phyloP scores from a whole-genome alignment of 2,113 vertebrate genomes.

The Burhinus bistriatus region DNA sequence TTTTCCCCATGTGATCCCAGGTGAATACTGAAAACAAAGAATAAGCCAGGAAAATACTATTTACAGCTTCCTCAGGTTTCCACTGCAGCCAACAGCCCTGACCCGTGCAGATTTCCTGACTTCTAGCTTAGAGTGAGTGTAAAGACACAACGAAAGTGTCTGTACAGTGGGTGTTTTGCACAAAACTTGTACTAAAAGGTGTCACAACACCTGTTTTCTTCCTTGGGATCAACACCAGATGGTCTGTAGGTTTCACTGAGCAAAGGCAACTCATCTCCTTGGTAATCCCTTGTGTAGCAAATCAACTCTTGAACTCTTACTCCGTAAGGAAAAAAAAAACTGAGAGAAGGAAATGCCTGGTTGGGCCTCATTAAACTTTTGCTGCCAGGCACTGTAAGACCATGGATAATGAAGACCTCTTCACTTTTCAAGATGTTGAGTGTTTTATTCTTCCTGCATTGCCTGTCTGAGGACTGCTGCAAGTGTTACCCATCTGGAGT shows the following conservation, averaged over 20 bases:
- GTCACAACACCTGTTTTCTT: constrained; percentile 26
- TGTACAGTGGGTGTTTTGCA: background rate
- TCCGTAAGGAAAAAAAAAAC: background rate
- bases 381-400: background rate
- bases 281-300: background rate
- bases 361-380: background rate
- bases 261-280: background rate
- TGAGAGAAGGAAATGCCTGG: background rate
- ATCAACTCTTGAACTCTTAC: background rate
- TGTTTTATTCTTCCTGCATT: background rate
- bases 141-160: background rate
- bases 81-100: background rate
- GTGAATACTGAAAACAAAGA: background rate
- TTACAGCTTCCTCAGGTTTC: background rate
- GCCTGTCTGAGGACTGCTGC: background rate
- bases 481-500: background rate
- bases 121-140: background rate
- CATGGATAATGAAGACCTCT: background rate
- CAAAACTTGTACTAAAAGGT: background rate
- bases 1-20: background rate
- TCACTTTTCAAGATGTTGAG: background rate
- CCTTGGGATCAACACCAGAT: constrained; percentile 7
- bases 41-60: background rate
- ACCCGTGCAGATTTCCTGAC: background rate
- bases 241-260: background rate